Base-by-base conservation (phyloP, 2,888 invertebrate genomes). In the Danaus chrysippus region DNA sequence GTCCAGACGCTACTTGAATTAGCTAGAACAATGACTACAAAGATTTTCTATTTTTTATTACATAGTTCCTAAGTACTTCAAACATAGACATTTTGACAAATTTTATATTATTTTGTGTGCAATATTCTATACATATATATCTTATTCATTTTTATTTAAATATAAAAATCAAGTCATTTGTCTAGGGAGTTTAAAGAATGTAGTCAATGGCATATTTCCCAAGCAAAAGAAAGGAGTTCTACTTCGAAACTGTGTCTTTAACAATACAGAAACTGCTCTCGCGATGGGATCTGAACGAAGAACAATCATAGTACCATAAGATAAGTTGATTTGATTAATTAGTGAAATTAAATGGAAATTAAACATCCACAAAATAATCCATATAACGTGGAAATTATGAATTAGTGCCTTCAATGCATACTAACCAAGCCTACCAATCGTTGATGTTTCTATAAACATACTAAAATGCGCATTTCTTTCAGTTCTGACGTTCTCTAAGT, bases 161-260 rank as follows among this genome's bases (percentile, higher is more conserved):
- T 23, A 23, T 23, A 23, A 23, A 23, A 23, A 23, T 23, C 23
- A 10, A 17, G 17, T n/a, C 49, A 2, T 23, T 52, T 49, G 44
- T 58, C 44, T 44, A 52, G 49, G 43, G 41, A 46, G n/a, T 59
- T 57, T 19, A 56, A 34, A 44, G 44, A 58, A 61, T 46, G 61
- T 46, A 66, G 60, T 65, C 61, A 64, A 66, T 71, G 79, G 72
- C 74, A 84, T 74, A 81, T 81, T 87, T 87, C 86, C 82, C 87
- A 86, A 76, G 84, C 73, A 71, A 82, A 85, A 86, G 83, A 87
- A 86, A 85, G 58, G 70, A 81, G 81, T 72, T 75, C 83, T 66
- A 82, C 79, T 81, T 84, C 73, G 71, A 72, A 79, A 76, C 72
- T 71, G 70, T 75, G 76, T 69, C 72, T 74, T 64, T 67, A 78